phyloP scores from a whole-genome alignment of 2,888 invertebrate genomes.

The Cantharis nigra region DNA sequence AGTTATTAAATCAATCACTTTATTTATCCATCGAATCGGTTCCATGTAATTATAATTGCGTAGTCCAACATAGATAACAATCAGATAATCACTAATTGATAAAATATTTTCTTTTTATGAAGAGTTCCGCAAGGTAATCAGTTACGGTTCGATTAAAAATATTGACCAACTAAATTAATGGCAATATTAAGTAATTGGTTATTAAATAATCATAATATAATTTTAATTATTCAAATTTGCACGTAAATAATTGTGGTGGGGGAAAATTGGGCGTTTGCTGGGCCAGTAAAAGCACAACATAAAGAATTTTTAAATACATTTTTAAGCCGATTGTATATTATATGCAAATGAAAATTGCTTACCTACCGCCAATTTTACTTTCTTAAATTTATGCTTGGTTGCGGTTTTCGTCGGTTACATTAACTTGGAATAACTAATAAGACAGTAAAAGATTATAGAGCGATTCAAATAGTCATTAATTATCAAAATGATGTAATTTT shows the following conservation, averaged over 20 bases:
- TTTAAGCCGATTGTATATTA: not conserved
- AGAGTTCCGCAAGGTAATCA: not conserved
- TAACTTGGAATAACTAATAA: not conserved
- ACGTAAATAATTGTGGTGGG: not conserved
- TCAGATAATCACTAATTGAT: not conserved
- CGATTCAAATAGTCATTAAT: not conserved
- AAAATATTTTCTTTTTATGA: not conserved
- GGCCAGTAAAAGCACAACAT: not conserved
- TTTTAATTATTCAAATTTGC: not conserved
- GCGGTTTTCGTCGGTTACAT: not conserved
- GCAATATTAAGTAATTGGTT: not conserved
- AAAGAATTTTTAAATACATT: not conserved
- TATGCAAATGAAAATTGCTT: not conserved
- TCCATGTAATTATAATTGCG: not conserved
- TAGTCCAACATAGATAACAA: not conserved
- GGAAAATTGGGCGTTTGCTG: not conserved
- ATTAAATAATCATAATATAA: not conserved
- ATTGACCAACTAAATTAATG: conserved; percentile 1
- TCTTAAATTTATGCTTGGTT: conserved; percentile 1
- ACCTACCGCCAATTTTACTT: not conserved
- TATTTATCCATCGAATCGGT: not conserved
- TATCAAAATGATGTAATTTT: not conserved
- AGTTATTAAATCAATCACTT: not conserved
- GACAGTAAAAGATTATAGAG: not conserved
- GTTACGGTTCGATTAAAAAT: not conserved